A percentile compares a stretch with the other conserved stretches of the same genome.
Evolutionary conservation across 92 coral and sea anemone species (phyloP).

Genomic region (Anthopleura xanthogrammica): DNA sequence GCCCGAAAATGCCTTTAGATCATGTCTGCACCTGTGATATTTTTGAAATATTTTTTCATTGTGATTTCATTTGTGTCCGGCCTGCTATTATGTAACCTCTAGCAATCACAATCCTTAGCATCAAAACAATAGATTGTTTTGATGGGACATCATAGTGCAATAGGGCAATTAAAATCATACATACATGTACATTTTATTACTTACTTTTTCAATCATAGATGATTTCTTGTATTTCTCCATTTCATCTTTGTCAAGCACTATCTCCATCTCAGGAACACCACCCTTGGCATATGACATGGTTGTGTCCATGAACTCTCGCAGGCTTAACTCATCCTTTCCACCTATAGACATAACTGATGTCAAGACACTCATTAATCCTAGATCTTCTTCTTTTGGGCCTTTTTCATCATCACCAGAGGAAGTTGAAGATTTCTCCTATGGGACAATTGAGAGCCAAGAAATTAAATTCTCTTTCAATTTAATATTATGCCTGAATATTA

Average conservation of each 20-base stretch:
- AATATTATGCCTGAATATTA: too few relatives aligned
- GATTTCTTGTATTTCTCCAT: conserved; percentile 67
- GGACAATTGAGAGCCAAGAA: neutral
- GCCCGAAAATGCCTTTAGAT: too few relatives aligned
- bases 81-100: too few relatives aligned
- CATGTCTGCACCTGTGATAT: too few relatives aligned
- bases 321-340: conserved; percentile 54
- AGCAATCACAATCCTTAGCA: too few relatives aligned
- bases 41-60: too few relatives aligned
- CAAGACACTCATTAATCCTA: conserved; percentile 67
- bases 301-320: conserved; percentile 62
- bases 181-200: neutral
- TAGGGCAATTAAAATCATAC: too few relatives aligned
- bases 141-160: too few relatives aligned
- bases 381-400: conserved; percentile 25
- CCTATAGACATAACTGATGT: conserved; percentile 67
- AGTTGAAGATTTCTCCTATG: conserved; percentile 20
- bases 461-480: too few relatives aligned
- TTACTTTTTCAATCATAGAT: conserved; percentile 68
- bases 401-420: conserved; percentile 6
- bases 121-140: too few relatives aligned
- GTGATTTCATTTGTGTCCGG: too few relatives aligned
- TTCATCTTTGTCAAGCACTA: conserved; percentile 62
- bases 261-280: conserved; percentile 68
- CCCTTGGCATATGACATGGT: conserved; percentile 77